Base-by-base conservation (phyloP, 2,797 vertebrate species). In the Pristis pectinata region DNA sequence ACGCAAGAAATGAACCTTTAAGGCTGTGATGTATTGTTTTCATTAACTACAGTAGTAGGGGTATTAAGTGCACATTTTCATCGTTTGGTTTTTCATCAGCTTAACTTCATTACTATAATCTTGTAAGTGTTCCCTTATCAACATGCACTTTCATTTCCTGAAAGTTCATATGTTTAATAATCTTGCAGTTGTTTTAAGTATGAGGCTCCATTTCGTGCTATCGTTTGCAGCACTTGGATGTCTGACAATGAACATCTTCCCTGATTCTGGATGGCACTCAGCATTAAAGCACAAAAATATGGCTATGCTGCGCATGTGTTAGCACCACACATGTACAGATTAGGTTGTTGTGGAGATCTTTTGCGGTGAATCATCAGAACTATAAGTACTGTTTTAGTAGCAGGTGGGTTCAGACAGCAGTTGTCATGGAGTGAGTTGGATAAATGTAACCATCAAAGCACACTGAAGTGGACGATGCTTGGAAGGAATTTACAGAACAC, bases 11-110 rank as follows among this genome's bases (percentile, higher is more conserved):
- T 94, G 70, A 94, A 22, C 13, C 92, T 94, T 76, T 9, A 41
- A 74, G 44, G 30, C 41, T 61, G 59, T 93, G 70, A 74, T 94
- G 44, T 56, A 94, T 76, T 76, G 67, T 72, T 94, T 56, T 94
- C 53, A 94, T 94, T 94, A 74, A 56, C 92, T 76, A 0, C 92
- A 56, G 44, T 56, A 44, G 4, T 93, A 49, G 24, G 41, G 30
- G 24, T 72, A 61, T 74, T 72, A 74, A 74, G 27, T 74, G 64
- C 89, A 67, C 44, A 94, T 94, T 34, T 93, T 94, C 72, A 76
- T 74, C 13, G 30, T 72, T 94, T 74, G 61, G 61, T 91, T 11
- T 11, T 64, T 22, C 56, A 61, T 64, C 72, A 53, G 44, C 53
- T 24, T 44, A 8, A 76, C 1, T 76, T 94, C 70, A 53, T 70